Percentiles rank a stretch among this genome's conserved stretches.
Conservation (phyloP, 2,113 vertebrate genomes). For the Uropsilus gracilis region DNA sequence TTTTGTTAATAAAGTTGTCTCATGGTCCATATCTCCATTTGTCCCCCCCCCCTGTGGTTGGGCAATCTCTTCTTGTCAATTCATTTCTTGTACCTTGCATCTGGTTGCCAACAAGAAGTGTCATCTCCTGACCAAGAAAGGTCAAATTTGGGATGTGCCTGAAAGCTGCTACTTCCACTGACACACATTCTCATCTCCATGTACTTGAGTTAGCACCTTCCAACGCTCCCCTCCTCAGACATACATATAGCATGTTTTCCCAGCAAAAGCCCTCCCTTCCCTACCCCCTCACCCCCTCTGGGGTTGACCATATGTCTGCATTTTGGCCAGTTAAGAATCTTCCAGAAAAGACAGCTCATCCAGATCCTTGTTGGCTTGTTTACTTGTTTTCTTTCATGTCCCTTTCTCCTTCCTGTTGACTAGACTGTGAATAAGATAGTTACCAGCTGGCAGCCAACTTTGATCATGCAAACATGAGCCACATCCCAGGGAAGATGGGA, state of each 20-base stretch:
- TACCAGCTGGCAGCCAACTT: not conserved
- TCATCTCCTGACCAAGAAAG: not conserved
- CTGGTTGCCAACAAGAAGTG: not conserved
- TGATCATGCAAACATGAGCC: not conserved
- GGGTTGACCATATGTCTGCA: not conserved
- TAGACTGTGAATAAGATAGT: not conserved
- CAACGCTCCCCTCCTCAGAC: too few species aligned
- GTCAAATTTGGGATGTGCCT: not conserved
- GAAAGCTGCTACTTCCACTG: not conserved
- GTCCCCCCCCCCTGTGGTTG: too few species aligned
- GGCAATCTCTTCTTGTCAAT: too few species aligned
- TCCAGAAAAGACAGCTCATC: not conserved
- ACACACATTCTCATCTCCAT: not conserved
- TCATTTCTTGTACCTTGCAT: too few species aligned
- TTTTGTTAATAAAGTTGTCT: too few species aligned
- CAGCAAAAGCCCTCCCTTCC: not conserved
- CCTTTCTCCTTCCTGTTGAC: not conserved
- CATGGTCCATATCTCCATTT: too few species aligned
- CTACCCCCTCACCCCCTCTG: too few species aligned
- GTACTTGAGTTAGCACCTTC: not conserved
- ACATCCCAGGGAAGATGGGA: not conserved
- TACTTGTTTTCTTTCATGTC: not conserved
- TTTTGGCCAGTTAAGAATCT: not conserved
- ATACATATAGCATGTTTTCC: fast-evolving
- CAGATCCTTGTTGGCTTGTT: not conserved